Evolutionary conservation across 1,140 invertebrate genomes (phyloP).

Genomic region (Leptinotarsa texana): DNA sequence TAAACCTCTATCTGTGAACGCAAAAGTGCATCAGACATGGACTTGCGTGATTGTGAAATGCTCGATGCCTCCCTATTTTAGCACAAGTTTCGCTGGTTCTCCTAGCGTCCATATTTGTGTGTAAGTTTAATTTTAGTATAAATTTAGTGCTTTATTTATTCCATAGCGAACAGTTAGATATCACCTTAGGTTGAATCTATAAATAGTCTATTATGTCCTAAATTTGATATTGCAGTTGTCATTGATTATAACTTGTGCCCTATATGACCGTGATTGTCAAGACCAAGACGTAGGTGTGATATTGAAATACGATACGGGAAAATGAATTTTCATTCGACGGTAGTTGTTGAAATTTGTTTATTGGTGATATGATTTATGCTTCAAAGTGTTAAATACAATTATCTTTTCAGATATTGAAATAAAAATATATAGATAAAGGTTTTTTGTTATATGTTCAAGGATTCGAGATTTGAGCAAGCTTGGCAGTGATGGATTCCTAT

Average conservation of each 20-base stretch:
- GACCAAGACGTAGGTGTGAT: not conserved
- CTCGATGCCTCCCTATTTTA: constrained; percentile 44
- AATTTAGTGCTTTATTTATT: not conserved
- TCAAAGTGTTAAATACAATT: too few species aligned
- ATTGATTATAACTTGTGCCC: not conserved
- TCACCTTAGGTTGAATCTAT: not conserved
- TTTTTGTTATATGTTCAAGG: too few species aligned
- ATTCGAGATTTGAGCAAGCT: too few species aligned
- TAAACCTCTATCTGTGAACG: constrained; percentile 40
- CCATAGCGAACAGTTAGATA: not conserved
- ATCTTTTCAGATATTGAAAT: too few species aligned
- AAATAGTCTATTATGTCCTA: constrained; percentile 10
- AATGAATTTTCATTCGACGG: too few species aligned
- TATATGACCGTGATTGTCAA: not conserved
- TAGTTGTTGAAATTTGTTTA: not conserved
- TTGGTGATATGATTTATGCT: too few species aligned
- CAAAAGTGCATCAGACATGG: constrained; percentile 42
- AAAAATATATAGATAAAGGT: too few species aligned
- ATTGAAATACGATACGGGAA: not conserved
- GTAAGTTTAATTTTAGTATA: constrained; percentile 40
- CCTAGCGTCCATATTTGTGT: constrained; percentile 50
- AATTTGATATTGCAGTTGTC: constrained; percentile 22
- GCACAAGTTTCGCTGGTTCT: constrained; percentile 43
- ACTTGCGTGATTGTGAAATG: constrained; percentile 46
- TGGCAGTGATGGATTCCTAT: too few species aligned